These are phyloP conservation scores for Bubo blakistoni DNA, from an alignment of 2,113 vertebrate genomes.

Conservation along the genomic window DNA sequence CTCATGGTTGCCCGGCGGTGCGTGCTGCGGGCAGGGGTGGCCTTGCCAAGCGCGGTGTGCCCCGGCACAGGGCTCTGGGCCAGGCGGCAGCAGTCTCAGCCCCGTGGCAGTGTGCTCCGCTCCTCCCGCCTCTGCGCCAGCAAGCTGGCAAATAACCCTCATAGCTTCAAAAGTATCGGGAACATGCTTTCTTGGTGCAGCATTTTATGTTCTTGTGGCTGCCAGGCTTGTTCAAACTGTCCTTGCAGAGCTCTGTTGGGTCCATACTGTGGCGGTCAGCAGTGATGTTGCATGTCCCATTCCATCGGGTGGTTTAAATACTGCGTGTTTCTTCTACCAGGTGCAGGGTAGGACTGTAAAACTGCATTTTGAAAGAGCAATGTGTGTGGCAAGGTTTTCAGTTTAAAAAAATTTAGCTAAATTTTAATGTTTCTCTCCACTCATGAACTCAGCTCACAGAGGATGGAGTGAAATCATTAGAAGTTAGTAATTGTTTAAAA, in stretches of 20 bases:
- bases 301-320: fast-evolving
- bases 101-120: not conserved
- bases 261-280: fast-evolving
- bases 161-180: not conserved
- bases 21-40: not conserved
- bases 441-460: not conserved
- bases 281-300: not conserved
- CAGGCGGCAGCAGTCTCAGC: not conserved
- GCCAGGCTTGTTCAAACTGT: not conserved
- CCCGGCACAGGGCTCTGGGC: fast-evolving
- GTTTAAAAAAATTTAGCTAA: not conserved
- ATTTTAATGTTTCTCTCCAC: not conserved
- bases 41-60: fast-evolving
- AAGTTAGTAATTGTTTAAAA: not conserved
- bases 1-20: fast-evolving
- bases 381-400: not conserved
- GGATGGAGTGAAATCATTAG: not conserved
- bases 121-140: not conserved
- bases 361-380: not conserved
- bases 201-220: not conserved
- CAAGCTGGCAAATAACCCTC: not conserved
- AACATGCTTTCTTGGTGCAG: not conserved
- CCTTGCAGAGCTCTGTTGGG: not conserved
- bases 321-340: not conserved
- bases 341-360: not conserved